Conservation (phyloP, 2,113 vertebrate species). For the Clinocottus analis region DNA sequence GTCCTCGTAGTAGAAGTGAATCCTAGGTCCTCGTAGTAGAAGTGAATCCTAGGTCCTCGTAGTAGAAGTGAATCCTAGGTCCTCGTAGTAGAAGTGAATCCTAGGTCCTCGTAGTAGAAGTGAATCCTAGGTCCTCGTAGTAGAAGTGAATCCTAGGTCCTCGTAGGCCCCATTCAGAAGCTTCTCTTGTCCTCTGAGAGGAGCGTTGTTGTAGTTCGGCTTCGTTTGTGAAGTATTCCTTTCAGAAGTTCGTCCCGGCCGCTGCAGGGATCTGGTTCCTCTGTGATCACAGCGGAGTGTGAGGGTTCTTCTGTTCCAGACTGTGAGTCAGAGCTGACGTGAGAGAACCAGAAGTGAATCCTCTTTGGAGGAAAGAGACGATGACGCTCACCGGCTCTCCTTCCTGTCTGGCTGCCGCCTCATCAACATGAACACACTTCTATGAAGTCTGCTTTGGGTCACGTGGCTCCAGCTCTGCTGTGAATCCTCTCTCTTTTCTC, state of each 20-base stretch:
- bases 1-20: too few relatives aligned
- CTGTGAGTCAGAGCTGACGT: conserved; percentile 13
- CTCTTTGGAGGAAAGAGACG: conserved; percentile 18
- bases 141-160: too few relatives aligned
- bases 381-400: conserved; percentile 21
- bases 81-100: too few relatives aligned
- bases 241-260: background rate
- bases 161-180: too few relatives aligned
- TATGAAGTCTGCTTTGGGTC: conserved; percentile 31
- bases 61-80: too few relatives aligned
- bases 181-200: background rate
- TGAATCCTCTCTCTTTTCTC: conserved; percentile 8
- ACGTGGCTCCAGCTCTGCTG: background rate
- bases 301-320: background rate
- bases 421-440: conserved; percentile 54
- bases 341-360: background rate
- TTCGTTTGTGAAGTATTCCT: conserved; percentile 2
- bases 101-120: too few relatives aligned
- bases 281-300: conserved; percentile 1
- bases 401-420: conserved; percentile 4
- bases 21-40: background rate
- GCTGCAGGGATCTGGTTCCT: conserved; percentile 36
- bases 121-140: too few relatives aligned
- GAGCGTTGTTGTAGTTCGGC: conserved; percentile 1
- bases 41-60: conserved; percentile 3